Evolutionary conservation across 2,113 vertebrate genomes (phyloP), one percentile per base, ranked within the genome.

Genomic region (Colaptes auratus): DNA sequence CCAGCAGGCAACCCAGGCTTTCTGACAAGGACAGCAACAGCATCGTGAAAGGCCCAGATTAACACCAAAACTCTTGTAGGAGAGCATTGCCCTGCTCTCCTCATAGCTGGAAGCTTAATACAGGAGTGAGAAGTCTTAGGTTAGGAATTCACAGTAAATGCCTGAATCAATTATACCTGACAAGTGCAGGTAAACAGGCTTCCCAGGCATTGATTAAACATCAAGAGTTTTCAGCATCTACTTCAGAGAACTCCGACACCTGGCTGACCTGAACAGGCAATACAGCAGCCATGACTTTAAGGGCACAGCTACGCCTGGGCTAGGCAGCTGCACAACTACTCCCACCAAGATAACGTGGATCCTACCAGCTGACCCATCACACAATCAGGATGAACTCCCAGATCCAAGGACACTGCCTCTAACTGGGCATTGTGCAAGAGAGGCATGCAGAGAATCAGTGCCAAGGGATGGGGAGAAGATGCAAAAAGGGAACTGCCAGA

Each of bases 251-350:
- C 59, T 13, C 61, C 24, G 15, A 10, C 64, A 67, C n/a, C 4
- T 2, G 7, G 28, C 55, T 70, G 92, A 61, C 42, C 64, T 14
- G 56, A 6, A 2, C 20, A 25, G 77, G 28, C 12, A 73, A 75
- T 0, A 0, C 1, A 16, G n/a, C 5, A 53, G 20, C 66, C 55
- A 0, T 2, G 63, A 33, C 58, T 25, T 3, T 2, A 24, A 27
- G 61, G 75, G 44, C 69, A 81, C 2, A 1, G 30, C 56, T 21
- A 6, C 0, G 3, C 31, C 76, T 19, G 1, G 6, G 71, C 77
- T 24, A 78, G 35, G 30, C 25, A 64, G 36, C 46, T 17, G 33
- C 66, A 52, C 10, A 21, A 1, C 18, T 1, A 39, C 31, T 33
- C 27, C 83, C 9, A 3, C 8, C 42, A 53, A 2, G 63, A 24